Conservation (phyloP, 2,113 vertebrate genomes). For the Malaclemys terrapin region DNA sequence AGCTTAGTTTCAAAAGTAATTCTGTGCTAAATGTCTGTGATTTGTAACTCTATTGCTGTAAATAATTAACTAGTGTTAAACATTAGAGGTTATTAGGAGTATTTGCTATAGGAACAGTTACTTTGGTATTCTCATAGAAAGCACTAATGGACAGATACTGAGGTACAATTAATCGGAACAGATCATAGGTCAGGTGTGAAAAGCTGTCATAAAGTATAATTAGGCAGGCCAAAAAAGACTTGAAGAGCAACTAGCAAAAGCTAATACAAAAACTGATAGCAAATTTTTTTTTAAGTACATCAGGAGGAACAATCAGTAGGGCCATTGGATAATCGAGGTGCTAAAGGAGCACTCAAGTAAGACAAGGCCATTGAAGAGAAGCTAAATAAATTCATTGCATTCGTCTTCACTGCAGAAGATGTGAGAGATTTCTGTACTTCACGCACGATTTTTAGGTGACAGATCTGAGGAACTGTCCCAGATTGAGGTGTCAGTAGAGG, state of each 20-base stretch:
- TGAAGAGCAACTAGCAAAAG: background rate
- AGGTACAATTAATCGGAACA: background rate
- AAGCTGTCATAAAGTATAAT: background rate
- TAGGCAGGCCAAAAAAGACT: background rate
- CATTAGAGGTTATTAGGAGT: background rate
- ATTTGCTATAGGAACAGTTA: background rate
- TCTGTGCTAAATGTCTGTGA: background rate
- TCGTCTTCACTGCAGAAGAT: background rate
- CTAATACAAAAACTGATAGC: background rate
- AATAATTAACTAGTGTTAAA: slow-evolving; percentile 21
- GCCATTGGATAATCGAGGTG: background rate
- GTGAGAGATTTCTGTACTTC: background rate
- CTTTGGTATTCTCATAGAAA: background rate
- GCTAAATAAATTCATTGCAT: background rate
- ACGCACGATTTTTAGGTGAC: background rate
- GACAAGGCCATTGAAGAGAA: background rate
- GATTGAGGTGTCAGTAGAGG: background rate
- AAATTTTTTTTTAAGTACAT: background rate
- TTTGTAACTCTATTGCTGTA: slow-evolving; percentile 15
- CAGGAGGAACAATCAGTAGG: background rate
- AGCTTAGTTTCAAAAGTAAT: background rate
- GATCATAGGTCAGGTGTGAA: fast-evolving
- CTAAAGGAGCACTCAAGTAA: background rate
- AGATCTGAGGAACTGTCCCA: background rate
- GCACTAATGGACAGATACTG: background rate